Percentiles rank a stretch among this genome's conserved stretches.
phyloP scores from a whole-genome alignment of 2,888 invertebrate genomes.

The Plemyria rubiginata region DNA sequence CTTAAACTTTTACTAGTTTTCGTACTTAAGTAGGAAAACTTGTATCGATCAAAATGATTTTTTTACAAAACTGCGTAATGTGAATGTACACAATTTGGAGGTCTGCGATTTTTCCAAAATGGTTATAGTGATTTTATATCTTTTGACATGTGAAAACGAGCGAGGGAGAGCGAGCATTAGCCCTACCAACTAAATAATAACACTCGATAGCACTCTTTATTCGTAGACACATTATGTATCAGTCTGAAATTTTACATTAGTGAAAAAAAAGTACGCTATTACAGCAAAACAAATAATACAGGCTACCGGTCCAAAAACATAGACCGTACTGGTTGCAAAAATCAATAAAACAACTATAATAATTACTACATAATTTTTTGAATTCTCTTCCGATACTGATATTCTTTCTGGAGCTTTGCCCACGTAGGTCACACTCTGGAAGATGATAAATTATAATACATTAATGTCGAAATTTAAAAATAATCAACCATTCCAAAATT shows the following conservation, averaged over 20 bases:
- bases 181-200: slow-evolving; percentile 1
- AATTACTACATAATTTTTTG: slow-evolving; percentile 49
- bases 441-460: slow-evolving; percentile 44
- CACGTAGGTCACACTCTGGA: slow-evolving; percentile 63
- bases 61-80: no score
- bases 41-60: no score
- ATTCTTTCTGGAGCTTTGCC: slow-evolving; percentile 58
- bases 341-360: slow-evolving; percentile 55
- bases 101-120: no score
- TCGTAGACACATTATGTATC: slow-evolving; percentile 1
- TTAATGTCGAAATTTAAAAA: slow-evolving; percentile 15
- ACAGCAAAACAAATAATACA: slow-evolving; percentile 48
- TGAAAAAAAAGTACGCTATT: slow-evolving; percentile 30
- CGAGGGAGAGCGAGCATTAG: no score
- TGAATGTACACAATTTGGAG: no score
- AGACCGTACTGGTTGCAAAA: slow-evolving; percentile 53
- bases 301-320: slow-evolving; percentile 57
- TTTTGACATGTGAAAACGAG: no score
- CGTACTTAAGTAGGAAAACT: no score
- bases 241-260: slow-evolving; percentile 14
- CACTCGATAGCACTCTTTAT: slow-evolving; percentile 2
- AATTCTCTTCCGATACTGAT: slow-evolving; percentile 47
- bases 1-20: no score
- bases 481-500: slow-evolving; percentile 12
- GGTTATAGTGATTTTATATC: no score